phyloP scores from a whole-genome alignment of 2,797 vertebrate genomes.

The Acropternis orthonyx region DNA sequence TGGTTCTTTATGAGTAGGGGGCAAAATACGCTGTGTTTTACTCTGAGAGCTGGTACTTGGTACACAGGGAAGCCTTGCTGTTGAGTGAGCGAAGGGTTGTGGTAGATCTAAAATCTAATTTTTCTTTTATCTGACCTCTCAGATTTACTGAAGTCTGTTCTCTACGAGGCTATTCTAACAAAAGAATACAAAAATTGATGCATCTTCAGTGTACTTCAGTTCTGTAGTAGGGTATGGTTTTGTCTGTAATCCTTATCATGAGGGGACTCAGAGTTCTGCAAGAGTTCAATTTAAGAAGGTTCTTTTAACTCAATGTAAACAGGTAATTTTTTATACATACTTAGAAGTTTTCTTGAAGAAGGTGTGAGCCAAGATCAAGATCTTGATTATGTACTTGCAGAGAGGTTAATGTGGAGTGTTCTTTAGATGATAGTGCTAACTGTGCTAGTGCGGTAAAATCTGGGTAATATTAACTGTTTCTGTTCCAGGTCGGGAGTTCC shows the following conservation, averaged over 20 bases:
- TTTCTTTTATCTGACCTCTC: not conserved
- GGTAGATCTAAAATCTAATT: not conserved
- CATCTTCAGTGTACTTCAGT: not conserved
- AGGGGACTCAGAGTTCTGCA: not conserved
- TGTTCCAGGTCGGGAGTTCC: conserved; percentile 86
- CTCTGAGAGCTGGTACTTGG: not conserved
- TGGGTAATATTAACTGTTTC: conserved; percentile 9
- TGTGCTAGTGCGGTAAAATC: not conserved
- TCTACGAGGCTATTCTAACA: not conserved
- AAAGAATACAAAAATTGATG: not conserved
- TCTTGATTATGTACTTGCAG: not conserved
- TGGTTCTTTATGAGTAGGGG: not conserved
- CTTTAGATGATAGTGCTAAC: not conserved
- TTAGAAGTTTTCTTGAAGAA: not conserved
- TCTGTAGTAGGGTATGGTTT: not conserved
- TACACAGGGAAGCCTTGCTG: not conserved
- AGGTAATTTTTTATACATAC: not conserved
- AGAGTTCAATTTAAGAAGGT: not conserved
- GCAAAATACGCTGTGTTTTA: not conserved
- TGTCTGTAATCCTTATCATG: not conserved
- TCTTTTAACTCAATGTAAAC: not conserved
- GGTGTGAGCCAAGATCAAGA: not conserved
- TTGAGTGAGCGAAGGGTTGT: not conserved
- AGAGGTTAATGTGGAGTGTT: not conserved
- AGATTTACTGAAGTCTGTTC: not conserved